Evolutionary conservation across 2,113 vertebrate species (phyloP).

Genomic region (Promerops cafer): DNA sequence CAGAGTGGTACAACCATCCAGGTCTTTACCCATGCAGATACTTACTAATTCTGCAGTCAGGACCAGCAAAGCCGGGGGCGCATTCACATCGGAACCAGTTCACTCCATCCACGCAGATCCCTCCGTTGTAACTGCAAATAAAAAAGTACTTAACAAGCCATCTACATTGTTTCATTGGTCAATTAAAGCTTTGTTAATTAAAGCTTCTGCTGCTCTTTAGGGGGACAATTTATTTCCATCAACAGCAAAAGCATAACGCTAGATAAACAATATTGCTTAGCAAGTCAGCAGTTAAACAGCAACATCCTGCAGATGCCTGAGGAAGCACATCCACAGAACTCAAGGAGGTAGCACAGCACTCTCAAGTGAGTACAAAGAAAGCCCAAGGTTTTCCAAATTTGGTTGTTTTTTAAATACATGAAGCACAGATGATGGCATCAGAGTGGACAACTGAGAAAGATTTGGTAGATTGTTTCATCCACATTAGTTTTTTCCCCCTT

Average conservation of each 20-base stretch:
- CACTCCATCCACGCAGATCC: constrained; percentile 88
- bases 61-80: constrained; percentile 89
- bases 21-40: background rate
- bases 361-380: background rate
- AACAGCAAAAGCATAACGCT: background rate
- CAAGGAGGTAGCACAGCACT: background rate
- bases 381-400: background rate
- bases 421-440: background rate
- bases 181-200: background rate
- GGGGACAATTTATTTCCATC: background rate
- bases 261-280: background rate
- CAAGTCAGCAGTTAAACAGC: background rate
- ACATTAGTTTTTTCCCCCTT: background rate
- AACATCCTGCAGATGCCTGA: background rate
- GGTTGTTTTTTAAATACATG: accelerated
- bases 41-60: constrained; percentile 98
- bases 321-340: background rate
- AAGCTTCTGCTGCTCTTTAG: background rate
- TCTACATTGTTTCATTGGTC: background rate
- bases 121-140: constrained; percentile 87
- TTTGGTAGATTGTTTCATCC: background rate
- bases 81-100: constrained; percentile 98
- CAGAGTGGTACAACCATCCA: background rate
- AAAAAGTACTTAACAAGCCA: background rate
- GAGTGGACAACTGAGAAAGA: background rate